These are phyloP conservation scores for Drosophila azteca DNA, from an alignment of 1,140 invertebrate species.

Conservation along the genomic window DNA sequence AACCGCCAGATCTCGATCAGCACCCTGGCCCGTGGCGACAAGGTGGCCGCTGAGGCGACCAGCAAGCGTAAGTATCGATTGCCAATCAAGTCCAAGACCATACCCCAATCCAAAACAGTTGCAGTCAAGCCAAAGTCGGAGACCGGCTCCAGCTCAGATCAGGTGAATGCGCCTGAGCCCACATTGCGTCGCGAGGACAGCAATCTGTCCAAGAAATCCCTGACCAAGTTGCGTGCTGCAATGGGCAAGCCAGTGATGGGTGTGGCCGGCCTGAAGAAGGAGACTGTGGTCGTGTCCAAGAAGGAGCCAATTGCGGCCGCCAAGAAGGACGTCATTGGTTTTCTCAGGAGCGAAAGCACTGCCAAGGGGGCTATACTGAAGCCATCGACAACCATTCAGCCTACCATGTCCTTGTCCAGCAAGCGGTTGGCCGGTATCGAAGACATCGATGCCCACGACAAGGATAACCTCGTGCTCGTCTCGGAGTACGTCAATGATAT, in stretches of 20 bases:
- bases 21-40: slow-evolving; percentile 16
- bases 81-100: background rate
- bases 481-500: slow-evolving; percentile 93
- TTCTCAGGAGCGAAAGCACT: background rate
- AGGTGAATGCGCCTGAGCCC: slow-evolving; percentile 35
- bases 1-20: slow-evolving; percentile 24
- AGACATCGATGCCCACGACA: slow-evolving; percentile 90
- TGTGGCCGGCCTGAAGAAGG: slow-evolving; percentile 23
- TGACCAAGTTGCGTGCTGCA: slow-evolving; percentile 72
- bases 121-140: slow-evolving; percentile 44
- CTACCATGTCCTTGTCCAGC: slow-evolving; percentile 40
- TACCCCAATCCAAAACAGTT: slow-evolving; percentile 1
- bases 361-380: background rate
- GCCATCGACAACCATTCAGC: background rate
- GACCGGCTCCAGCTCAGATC: slow-evolving; percentile 40
- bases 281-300: slow-evolving; percentile 11
- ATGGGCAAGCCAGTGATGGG: slow-evolving; percentile 56
- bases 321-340: slow-evolving; percentile 36
- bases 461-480: slow-evolving; percentile 89
- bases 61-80: slow-evolving; percentile 57
- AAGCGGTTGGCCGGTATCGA: slow-evolving; percentile 77
- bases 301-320: slow-evolving; percentile 20
- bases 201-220: slow-evolving; percentile 73
- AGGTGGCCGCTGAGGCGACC: slow-evolving; percentile 39
- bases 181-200: slow-evolving; percentile 75